Percentiles rank a stretch among this genome's conserved stretches.
phyloP scores from a whole-genome alignment of 2,888 invertebrate species.

The Cantharis lateralis region DNA sequence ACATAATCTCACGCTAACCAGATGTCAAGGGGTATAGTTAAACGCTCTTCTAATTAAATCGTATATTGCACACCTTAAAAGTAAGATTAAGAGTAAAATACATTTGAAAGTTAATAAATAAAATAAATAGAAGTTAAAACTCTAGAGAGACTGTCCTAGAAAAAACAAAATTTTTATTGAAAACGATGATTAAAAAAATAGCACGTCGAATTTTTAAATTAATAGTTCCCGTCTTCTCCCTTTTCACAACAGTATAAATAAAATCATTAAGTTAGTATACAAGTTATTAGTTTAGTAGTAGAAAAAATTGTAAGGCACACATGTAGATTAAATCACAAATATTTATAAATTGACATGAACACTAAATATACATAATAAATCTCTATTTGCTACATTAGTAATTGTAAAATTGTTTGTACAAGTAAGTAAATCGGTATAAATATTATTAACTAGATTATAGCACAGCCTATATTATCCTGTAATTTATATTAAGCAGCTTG shows the following conservation, averaged over 20 bases:
- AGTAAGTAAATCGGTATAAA: neutral
- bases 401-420: neutral
- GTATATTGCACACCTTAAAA: neutral
- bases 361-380: neutral
- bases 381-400: neutral
- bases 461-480: constrained; percentile 17
- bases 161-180: neutral
- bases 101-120: neutral
- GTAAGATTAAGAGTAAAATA: neutral
- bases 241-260: neutral
- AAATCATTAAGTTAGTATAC: neutral
- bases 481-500: neutral
- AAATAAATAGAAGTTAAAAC: neutral
- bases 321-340: neutral
- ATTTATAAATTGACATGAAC: neutral
- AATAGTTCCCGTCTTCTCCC: neutral
- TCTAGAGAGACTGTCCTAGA: neutral
- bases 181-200: neutral
- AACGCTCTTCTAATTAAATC: neutral
- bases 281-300: neutral
- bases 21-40: no score
- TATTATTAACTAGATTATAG: constrained; percentile 3
- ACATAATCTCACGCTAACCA: no score
- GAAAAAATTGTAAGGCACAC: neutral
- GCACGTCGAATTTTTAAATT: neutral